Percentiles rank a stretch among this genome's conserved stretches.
phyloP scores from a whole-genome alignment of 1,140 invertebrate species.

The Drosophila nebulosa region DNA sequence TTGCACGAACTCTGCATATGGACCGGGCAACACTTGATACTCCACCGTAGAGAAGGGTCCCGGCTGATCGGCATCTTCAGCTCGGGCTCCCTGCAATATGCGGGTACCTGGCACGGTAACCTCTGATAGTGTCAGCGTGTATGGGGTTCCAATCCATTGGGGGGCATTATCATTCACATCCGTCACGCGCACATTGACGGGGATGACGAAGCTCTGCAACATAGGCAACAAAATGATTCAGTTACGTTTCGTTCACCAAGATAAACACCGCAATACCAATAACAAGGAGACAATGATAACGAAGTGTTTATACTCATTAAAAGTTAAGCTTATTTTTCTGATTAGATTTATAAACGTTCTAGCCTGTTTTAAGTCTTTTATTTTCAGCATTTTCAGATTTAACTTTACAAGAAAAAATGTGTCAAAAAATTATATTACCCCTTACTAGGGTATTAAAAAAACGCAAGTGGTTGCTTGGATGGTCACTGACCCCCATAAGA shows the following conservation, averaged over 20 bases:
- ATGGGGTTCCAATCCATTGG: slow-evolving; percentile 90
- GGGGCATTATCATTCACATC: slow-evolving; percentile 96
- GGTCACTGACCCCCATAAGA: slow-evolving; percentile 57
- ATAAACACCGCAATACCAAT: no score
- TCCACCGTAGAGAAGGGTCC: slow-evolving; percentile 94
- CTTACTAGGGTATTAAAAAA: slow-evolving; percentile 17
- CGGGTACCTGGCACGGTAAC: slow-evolving; percentile 90
- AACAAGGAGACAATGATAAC: neutral
- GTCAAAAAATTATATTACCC: neutral
- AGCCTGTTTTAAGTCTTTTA: no score
- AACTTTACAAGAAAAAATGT: no score
- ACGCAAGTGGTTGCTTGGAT: slow-evolving; percentile 22
- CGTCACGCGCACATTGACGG: slow-evolving; percentile 94
- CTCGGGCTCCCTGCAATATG: slow-evolving; percentile 89
- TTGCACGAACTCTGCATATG: slow-evolving; percentile 90
- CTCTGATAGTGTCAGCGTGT: slow-evolving; percentile 91
- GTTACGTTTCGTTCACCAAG: no score
- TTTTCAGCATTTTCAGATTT: no score
- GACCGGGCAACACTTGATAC: slow-evolving; percentile 90
- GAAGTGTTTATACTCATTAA: neutral
- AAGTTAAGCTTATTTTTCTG: neutral
- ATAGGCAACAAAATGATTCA: slow-evolving; percentile 13
- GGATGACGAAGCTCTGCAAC: slow-evolving; percentile 90
- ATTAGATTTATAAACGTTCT: no score
- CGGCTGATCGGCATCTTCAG: slow-evolving; percentile 92